These are phyloP conservation scores for Zaprionus lachaisei DNA, from an alignment of 1,140 invertebrate genomes.

Conservation along the genomic window DNA sequence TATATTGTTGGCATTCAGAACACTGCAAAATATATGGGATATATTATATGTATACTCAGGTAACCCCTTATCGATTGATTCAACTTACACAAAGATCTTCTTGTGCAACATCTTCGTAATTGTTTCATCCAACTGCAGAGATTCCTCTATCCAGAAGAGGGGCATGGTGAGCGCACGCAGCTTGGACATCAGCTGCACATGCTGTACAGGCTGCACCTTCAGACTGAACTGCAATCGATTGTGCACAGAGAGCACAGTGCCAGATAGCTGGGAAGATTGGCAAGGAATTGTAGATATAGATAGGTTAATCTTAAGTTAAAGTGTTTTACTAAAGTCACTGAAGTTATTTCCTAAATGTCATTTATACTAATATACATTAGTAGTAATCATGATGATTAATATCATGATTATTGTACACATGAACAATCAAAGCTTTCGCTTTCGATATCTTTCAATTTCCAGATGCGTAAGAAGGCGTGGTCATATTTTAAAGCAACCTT, in stretches of 20 bases:
- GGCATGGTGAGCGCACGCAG: constrained; percentile 87
- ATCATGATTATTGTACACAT: too few relatives aligned
- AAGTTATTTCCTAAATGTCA: too few relatives aligned
- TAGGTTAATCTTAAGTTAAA: not conserved
- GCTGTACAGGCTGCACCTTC: constrained; percentile 86
- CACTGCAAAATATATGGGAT: constrained; percentile 10
- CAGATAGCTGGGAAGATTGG: constrained; percentile 86
- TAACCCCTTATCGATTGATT: too few relatives aligned
- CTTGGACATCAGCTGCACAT: constrained; percentile 88
- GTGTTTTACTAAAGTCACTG: too few relatives aligned
- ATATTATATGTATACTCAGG: not conserved
- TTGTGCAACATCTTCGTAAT: constrained; percentile 85
- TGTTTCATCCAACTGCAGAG: constrained; percentile 86
- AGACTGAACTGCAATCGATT: constrained; percentile 90
- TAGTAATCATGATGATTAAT: too few relatives aligned
- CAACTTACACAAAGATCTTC: constrained; percentile 85
- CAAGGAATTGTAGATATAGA: not conserved
- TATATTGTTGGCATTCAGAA: constrained; percentile 43
- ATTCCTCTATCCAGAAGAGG: constrained; percentile 91
- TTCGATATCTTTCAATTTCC: too few relatives aligned
- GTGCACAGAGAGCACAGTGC: constrained; percentile 87
- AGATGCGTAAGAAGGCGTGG: too few relatives aligned
- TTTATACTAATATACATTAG: too few relatives aligned
- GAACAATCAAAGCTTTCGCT: too few relatives aligned
- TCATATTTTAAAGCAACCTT: too few relatives aligned